phyloP scores from a whole-genome alignment of 2,888 invertebrate species.

The Corbicula japonica region DNA sequence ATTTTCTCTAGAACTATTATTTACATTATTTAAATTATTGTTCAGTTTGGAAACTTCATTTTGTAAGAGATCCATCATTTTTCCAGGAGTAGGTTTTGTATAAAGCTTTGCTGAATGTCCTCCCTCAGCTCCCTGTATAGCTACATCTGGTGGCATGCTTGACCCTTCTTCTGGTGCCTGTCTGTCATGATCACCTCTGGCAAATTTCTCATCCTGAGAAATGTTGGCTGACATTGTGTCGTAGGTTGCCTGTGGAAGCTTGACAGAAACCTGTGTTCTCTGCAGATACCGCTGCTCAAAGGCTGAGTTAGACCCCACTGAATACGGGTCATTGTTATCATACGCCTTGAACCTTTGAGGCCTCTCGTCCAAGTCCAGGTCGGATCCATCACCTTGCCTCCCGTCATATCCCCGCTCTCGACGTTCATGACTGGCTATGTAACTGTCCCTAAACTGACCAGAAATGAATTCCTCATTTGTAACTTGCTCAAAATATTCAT shows the following conservation, averaged over 20 bases:
- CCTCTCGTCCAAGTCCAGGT: constrained; percentile 16
- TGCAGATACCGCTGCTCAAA: constrained; percentile 54
- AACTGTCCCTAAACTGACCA: background rate
- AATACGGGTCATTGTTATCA: constrained; percentile 17
- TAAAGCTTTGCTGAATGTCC: background rate
- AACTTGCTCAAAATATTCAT: constrained; percentile 49
- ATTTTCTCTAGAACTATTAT: too few relatives aligned
- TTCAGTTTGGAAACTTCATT: constrained; percentile 17
- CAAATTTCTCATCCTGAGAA: constrained; percentile 32
- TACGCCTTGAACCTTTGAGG: constrained; percentile 6
- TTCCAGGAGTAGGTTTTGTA: constrained; percentile 4
- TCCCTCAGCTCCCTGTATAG: background rate
- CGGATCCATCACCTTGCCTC: constrained; percentile 53
- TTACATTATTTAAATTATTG: too few relatives aligned
- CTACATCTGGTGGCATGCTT: constrained; percentile 15
- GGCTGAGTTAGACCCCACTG: constrained; percentile 31
- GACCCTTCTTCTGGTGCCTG: background rate
- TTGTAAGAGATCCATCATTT: constrained; percentile 38
- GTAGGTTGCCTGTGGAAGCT: constrained; percentile 60
- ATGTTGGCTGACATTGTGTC: constrained; percentile 52
- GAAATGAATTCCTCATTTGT: constrained; percentile 17
- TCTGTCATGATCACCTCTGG: background rate
- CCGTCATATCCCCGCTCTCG: background rate
- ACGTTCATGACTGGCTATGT: background rate
- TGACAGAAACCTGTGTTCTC: constrained; percentile 63